Evolutionary conservation across 2,113 vertebrate species (phyloP).

Genomic region (Cheilinus undulatus): DNA sequence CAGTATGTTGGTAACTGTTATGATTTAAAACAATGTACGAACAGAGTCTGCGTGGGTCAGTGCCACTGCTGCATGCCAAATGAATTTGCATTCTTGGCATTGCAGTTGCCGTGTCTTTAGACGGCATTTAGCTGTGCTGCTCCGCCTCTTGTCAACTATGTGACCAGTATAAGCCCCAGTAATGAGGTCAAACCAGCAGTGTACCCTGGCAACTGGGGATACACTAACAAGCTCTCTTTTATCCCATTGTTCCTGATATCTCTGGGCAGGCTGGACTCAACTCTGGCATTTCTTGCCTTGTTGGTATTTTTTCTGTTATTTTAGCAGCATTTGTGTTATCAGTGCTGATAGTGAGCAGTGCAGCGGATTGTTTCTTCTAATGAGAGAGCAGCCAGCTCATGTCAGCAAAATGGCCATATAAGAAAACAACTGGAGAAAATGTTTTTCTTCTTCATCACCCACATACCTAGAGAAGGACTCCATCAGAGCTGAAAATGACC

Average conservation of each 20-base stretch:
- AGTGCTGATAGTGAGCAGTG: background rate
- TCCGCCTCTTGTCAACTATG: constrained; percentile 33
- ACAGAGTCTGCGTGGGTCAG: constrained; percentile 42
- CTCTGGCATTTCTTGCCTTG: constrained; percentile 8
- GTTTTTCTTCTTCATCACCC: background rate
- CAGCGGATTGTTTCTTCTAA: too few relatives aligned
- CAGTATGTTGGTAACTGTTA: background rate
- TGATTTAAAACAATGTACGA: background rate
- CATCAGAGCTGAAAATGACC: constrained; percentile 2
- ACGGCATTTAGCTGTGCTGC: constrained; percentile 39
- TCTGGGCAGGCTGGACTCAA: constrained; percentile 7
- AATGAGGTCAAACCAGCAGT: constrained; percentile 68
- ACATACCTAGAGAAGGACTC: constrained; percentile 18
- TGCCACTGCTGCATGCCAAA: constrained; percentile 50
- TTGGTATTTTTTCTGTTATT: constrained; percentile 15
- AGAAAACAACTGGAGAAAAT: constrained; percentile 1
- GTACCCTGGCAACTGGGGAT: constrained; percentile 44
- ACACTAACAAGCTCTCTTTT: constrained; percentile 66
- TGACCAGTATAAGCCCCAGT: constrained; percentile 46
- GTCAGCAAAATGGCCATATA: background rate
- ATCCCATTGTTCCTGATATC: constrained; percentile 47
- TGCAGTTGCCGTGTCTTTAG: constrained; percentile 17
- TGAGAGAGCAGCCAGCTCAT: too few relatives aligned
- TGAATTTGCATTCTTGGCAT: constrained; percentile 61
- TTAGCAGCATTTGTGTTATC: constrained; percentile 10